Evolutionary conservation across 2,888 invertebrate species (phyloP).

Genomic region (Parelbella ahira): DNA sequence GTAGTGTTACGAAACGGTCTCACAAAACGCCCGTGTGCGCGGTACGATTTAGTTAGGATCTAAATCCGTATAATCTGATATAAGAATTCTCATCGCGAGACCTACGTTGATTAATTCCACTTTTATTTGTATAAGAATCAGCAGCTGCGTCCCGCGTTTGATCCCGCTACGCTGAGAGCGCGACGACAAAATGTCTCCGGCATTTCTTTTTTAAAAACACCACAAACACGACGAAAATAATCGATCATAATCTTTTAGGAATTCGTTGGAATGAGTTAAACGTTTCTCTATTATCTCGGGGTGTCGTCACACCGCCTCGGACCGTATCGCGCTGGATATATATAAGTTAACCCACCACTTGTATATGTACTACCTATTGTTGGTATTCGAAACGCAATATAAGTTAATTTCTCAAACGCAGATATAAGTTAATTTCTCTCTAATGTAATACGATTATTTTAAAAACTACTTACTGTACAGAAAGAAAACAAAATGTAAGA

Average conservation of each 20-base stretch:
- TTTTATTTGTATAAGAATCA: constrained; percentile 75
- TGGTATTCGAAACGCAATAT: too few species aligned
- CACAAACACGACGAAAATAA: constrained; percentile 70
- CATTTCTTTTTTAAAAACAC: constrained; percentile 65
- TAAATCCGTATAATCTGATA: constrained; percentile 31
- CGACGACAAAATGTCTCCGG: constrained; percentile 64
- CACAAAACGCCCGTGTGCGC: constrained; percentile 13
- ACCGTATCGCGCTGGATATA: too few species aligned
- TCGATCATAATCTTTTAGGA: constrained; percentile 69
- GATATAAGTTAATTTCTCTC: too few species aligned
- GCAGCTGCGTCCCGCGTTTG: constrained; percentile 68
- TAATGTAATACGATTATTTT: too few species aligned
- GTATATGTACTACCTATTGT: too few species aligned
- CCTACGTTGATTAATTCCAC: constrained; percentile 68
- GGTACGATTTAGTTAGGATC: constrained; percentile 21
- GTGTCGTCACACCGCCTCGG: constrained; percentile 2
- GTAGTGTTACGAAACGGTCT: too few species aligned
- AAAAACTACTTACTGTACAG: too few species aligned
- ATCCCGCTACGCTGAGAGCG: constrained; percentile 66
- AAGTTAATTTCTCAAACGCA: too few species aligned
- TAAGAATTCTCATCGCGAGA: constrained; percentile 52
- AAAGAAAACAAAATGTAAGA: too few species aligned
- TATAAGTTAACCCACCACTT: too few species aligned
- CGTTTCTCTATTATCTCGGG: constrained; percentile 10
- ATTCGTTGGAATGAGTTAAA: constrained; percentile 40